Evolutionary conservation across 2,888 invertebrate genomes (phyloP), one percentile per base, ranked within the genome.

Genomic region (Polietes domitor): DNA sequence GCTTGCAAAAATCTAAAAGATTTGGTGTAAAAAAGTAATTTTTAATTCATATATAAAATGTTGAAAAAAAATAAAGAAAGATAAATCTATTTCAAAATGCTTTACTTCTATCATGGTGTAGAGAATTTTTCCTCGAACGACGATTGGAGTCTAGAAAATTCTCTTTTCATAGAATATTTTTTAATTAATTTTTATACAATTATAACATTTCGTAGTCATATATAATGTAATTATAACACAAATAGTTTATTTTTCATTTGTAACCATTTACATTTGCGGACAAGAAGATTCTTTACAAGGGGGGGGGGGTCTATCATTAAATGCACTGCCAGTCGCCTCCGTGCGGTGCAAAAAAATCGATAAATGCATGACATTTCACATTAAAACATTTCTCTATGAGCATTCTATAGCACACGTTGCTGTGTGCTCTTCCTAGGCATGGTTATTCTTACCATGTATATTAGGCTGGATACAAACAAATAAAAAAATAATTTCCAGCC

Each of bases 31-130:
- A 80, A 70, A 63, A 77, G 61, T 63, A 63, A 41, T 26, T 24
- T 71, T 75, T 47, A 24, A n/a, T 58, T 50, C 12, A 41, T 28
- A 24, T 47, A 12, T 15, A n/a, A 47, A 12, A 47, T n/a, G 6
- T 15, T 74, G 17, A 24, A 24, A 0, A 68, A 21, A 17, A 68
- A 15, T 72, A 41, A 43, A 43, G 5, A 41, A 58, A 55, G 17
- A n/a, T 28, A 71, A 50, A 47, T 10, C 41, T 71, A 19, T 83
- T 77, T 71, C 74, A 58, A 68, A 80, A 74, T 68, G 78, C 63
- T 72, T 41, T 73, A 53, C 58, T 70, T 65, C 12, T n/a, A n/a
- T n/a, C 41, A 47, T 47, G 26, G 82, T 82, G 72, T 82, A 82
- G 73, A 85, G 63, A 82, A 79, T 55, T 79, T n/a, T 76, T 78